These are phyloP conservation scores for Dusona sp. DNA, from an alignment of 2,888 invertebrate genomes.

Conservation along the genomic window DNA sequence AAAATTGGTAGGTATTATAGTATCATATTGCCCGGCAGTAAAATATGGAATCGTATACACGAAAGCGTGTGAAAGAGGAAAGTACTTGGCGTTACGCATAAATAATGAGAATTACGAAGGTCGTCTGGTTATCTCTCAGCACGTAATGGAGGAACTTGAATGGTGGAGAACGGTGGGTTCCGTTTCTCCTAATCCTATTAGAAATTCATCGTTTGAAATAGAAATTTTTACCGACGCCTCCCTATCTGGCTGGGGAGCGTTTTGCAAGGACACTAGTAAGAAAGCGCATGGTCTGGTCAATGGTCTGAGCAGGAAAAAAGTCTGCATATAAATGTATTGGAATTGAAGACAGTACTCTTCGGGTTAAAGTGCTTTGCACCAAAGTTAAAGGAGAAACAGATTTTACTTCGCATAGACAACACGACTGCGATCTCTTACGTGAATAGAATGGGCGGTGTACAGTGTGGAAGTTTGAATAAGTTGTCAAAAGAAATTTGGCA, in stretches of 20 bases:
- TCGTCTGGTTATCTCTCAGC: too few relatives aligned
- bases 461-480: slow-evolving; percentile 36
- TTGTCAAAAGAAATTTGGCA: too few relatives aligned
- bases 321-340: slow-evolving; percentile 31
- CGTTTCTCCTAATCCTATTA: too few relatives aligned
- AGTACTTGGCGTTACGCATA: too few relatives aligned
- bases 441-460: slow-evolving; percentile 60
- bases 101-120: too few relatives aligned
- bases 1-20: too few relatives aligned
- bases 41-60: too few relatives aligned
- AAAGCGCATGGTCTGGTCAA: slow-evolving; percentile 16
- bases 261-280: slow-evolving; percentile 4
- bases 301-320: slow-evolving; percentile 22
- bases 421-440: slow-evolving; percentile 64
- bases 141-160: too few relatives aligned
- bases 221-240: slow-evolving; percentile 64
- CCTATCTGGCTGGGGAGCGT: slow-evolving; percentile 20
- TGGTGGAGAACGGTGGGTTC: too few relatives aligned
- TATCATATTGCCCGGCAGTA: too few relatives aligned
- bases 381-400: slow-evolving; percentile 38
- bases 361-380: slow-evolving; percentile 60
- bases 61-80: too few relatives aligned
- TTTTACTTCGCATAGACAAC: slow-evolving; percentile 66
- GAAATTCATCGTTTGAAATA: too few relatives aligned
- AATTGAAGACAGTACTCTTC: slow-evolving; percentile 25